Evolutionary conservation across 1,140 invertebrate genomes (phyloP), one percentile per base, ranked within the genome.

Genomic region (Trachymyrmex cornetzi): DNA sequence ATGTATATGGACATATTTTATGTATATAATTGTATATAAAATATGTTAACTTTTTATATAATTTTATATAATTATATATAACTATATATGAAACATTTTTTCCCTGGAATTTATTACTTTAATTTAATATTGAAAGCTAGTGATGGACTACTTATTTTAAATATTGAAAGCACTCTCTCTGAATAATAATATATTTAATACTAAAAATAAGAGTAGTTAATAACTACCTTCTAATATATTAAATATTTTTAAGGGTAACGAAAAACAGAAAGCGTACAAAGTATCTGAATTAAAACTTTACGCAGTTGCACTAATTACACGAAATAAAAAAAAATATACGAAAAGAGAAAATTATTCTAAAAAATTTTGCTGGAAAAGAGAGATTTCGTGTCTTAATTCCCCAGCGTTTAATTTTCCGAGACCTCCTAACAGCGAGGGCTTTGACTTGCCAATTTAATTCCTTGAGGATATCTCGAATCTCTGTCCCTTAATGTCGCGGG

Each of bases 381-480:
- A 57, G 19, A 59, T 27, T 38, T 71, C 4, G 7, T 38, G 55
- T 30, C 14, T 69, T n/a, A 57, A 71, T 44, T 38, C n/a, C 14
- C n/a, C 30, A 11, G 61, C 12, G 44, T 57, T 71, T 81, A 79
- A 79, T 66, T 66, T 30, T 16, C 24, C 24, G 44, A 55, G 53
- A 75, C 38, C 16, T 77, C n/a, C 27, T 22, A 22, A 53, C 19
- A 27, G 44, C 27, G 48, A 2, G 75, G n/a, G 19, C 16, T 64
- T 53, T 34, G 11, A 44, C 19, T 48, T 27, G 14, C 34, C 16
- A 44, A 87, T 81, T 57, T 71, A 44, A 81, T 81, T 69, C 24
- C 48, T n/a, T 24, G 30, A 85, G 12, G 24, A 24, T 71, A 55
- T 81, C 53, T 71, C 14, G 14, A n/a, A 34, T 67, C 77, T 69